Conservation (phyloP, 2,113 vertebrate genomes). For the Paratilapia polleni region DNA sequence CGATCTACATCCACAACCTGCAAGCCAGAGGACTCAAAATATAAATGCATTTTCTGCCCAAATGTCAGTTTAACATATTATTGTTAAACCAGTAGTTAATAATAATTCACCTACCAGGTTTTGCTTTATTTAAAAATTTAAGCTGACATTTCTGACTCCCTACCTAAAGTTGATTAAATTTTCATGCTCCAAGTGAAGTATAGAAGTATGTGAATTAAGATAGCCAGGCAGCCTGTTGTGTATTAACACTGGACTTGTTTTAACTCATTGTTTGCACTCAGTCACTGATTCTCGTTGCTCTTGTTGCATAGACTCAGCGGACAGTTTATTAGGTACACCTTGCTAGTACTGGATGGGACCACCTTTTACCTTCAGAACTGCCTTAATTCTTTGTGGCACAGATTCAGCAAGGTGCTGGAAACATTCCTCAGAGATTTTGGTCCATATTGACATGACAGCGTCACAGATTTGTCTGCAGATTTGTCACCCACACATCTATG, state of each 20-base stretch:
- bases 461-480: too few relatives aligned
- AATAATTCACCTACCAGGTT: neutral
- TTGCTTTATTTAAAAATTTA: neutral
- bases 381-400: neutral
- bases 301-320: neutral
- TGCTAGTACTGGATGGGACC: neutral
- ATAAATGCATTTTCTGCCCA: neutral
- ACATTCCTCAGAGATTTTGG: neutral
- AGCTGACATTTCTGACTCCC: neutral
- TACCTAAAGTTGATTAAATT: neutral
- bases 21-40: neutral
- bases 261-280: neutral
- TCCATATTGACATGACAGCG: neutral
- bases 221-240: too few relatives aligned
- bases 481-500: too few relatives aligned
- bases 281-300: neutral
- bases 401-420: neutral
- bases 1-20: constrained; percentile 92
- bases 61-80: neutral
- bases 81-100: neutral
- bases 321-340: neutral
- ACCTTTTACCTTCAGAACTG: neutral
- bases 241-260: too few relatives aligned
- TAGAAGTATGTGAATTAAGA: neutral
- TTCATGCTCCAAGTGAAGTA: neutral